These are phyloP conservation scores for Enoplolaimus lenunculus DNA, from an alignment of 2,888 invertebrate species.

Conservation along the genomic window DNA sequence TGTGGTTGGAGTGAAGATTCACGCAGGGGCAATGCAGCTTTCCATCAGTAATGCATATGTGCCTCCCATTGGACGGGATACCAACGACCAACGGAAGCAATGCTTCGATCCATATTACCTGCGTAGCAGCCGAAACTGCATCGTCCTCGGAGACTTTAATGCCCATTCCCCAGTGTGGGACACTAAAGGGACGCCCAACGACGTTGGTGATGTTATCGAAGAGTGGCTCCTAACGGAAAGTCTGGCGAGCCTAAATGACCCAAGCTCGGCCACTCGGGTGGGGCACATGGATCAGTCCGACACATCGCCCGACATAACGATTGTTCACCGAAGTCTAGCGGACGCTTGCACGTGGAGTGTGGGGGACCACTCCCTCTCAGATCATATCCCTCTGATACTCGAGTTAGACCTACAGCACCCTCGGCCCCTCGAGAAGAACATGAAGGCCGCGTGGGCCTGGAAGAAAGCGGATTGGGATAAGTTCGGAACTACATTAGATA, in stretches of 20 bases:
- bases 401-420: neutral
- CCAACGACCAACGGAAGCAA: neutral
- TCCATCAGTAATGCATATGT: conserved; percentile 7
- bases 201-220: conserved; percentile 3
- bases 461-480: conserved; percentile 9
- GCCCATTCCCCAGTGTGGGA: conserved; percentile 3
- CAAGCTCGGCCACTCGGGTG: neutral
- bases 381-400: neutral
- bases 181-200: neutral
- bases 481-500: conserved; percentile 1
- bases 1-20: neutral
- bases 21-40: neutral
- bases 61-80: neutral
- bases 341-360: neutral
- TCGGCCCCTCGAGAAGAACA: no score
- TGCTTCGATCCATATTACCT: neutral
- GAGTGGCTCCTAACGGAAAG: neutral
- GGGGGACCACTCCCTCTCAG: neutral
- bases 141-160: conserved; percentile 11
- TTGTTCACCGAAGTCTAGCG: neutral
- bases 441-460: neutral
- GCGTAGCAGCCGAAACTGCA: neutral
- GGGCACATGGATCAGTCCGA: neutral
- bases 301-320: neutral
- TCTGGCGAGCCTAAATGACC: neutral